Base-by-base conservation (phyloP, 2,113 vertebrate species). In the Saimiri boliviensis region DNA sequence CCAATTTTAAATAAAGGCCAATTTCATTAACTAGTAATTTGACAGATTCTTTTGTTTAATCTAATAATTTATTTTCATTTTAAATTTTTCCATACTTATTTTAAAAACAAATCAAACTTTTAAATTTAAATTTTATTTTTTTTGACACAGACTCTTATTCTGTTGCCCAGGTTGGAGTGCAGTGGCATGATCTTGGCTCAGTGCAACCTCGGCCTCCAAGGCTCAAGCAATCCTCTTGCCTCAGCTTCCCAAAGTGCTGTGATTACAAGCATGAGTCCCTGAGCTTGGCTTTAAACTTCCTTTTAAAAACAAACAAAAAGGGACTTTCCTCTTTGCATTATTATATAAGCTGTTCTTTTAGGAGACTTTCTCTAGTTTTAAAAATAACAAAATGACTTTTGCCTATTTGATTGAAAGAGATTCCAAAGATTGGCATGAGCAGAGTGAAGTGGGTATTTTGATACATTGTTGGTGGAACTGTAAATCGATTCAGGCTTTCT, bases 231-330 rank as follows among this genome's bases (percentile, higher is more conserved):
- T 63, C 60, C 60, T 63, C 60, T 63, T 30, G 12, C 27, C 60
- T 63, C 12, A 13, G 12, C 60, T 13, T 63, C 60, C 27, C 60
- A 32, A 63, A 32, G 60, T 63, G 27, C 27, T 63, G 60, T 12
- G 12, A 63, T 63, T 63, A 63, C 27, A 63, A 27, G 60, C 60
- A 63, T 63, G 27, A 63, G 5, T 63, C 60, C 30, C 60, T 32
- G 27, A 32, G 13, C 12, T 63, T 63, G 30, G 60, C 60, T 14
- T 13, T 3, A 93, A 76, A 89, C 35, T 92, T 93, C 47, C n/a
- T 63, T 85, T 82, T 25, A 71, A 91, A 95, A 91, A 63, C 49
- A 91, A 85, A 95, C 40, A 58, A 54, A 94, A 91, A 73, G 13
- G 21, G 37, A 84, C 9, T 37, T 77, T 86, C 74, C 5, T 30